Base-by-base conservation (phyloP, 2,888 invertebrate species). In the Notodonta dromedarius region DNA sequence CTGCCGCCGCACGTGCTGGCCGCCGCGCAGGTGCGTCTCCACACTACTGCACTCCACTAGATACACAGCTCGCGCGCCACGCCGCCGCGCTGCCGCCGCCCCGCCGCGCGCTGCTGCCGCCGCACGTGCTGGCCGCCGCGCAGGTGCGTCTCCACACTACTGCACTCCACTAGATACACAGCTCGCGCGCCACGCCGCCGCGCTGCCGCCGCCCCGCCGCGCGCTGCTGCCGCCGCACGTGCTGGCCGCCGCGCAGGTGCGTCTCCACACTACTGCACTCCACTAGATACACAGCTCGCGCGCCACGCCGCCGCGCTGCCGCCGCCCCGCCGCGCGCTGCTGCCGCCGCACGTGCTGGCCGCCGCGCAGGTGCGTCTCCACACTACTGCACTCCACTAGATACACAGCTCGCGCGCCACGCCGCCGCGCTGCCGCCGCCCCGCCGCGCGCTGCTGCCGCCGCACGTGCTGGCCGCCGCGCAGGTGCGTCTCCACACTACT, bases 321-420 rank as follows among this genome's bases (percentile, higher is more conserved):
- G 46, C 46, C n/a, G 46, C 46, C 12, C 11, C 46, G n/a, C 13
- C 46, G 46, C 13, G 5, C 12, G 13, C 13, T n/a, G 46, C 46
- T 46, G 46, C 46, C 46, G 46, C 13, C 46, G n/a, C 71, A 73
- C 57, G 77, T 77, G 42, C 61, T 80, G 61, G 58, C 57, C 14
- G 46, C 63, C 12, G 86, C 95, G 98, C 46, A 46, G 46, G 46
- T 46, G 11, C 39, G 24, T 24, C 8, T 6, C 8, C 39, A 39
- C 39, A 39, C 39, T 39, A 39, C 39, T 39, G 39, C 39, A 12
- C 46, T 7, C 46, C 24, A 24, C 24, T 24, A 24, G 24, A 24
- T 24, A 24, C 24, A 24, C 24, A 24, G 46, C 46, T 46, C 11
- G 46, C n/a, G 13, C 46, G n/a, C 11, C 46, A 46, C 46, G 46